These are phyloP conservation scores for Ascidia mentula DNA, from an alignment of 23 tunicate species.

Conservation along the genomic window DNA sequence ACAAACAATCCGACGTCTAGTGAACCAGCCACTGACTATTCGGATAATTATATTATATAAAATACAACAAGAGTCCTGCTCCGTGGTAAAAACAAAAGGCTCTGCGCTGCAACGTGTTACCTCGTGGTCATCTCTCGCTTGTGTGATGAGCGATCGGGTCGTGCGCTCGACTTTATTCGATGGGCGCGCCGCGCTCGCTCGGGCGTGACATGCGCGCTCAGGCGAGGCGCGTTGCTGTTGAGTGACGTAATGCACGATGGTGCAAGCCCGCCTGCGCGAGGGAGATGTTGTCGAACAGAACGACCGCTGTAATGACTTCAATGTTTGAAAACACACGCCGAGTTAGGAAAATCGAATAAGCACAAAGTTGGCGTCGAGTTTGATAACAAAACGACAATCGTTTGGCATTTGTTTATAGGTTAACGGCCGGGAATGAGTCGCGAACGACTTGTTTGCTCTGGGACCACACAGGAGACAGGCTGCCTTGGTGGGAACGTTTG, in stretches of 20 bases:
- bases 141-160: constrained; percentile 44
- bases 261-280: neutral
- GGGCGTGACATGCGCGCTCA: constrained; percentile 19
- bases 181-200: constrained; percentile 32
- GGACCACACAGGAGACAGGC: neutral
- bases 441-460: neutral
- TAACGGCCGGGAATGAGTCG: neutral
- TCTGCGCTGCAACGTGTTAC: constrained; percentile 42
- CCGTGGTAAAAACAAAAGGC: constrained; percentile 61
- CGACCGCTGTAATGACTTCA: neutral
- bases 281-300: neutral
- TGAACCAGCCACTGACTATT: constrained; percentile 90
- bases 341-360: neutral
- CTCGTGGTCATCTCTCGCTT: constrained; percentile 63
- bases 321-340: neutral
- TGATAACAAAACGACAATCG: neutral
- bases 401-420: neutral
- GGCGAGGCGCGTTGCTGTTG: neutral
- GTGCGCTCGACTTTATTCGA: constrained; percentile 36
- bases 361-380: neutral
- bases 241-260: constrained; percentile 1
- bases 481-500: neutral
- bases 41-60: constrained; percentile 46
- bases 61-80: constrained; percentile 95
- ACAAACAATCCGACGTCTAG: constrained; percentile 58